Conservation (phyloP, 2,113 vertebrate genomes). For the Casuarius casuarius region DNA sequence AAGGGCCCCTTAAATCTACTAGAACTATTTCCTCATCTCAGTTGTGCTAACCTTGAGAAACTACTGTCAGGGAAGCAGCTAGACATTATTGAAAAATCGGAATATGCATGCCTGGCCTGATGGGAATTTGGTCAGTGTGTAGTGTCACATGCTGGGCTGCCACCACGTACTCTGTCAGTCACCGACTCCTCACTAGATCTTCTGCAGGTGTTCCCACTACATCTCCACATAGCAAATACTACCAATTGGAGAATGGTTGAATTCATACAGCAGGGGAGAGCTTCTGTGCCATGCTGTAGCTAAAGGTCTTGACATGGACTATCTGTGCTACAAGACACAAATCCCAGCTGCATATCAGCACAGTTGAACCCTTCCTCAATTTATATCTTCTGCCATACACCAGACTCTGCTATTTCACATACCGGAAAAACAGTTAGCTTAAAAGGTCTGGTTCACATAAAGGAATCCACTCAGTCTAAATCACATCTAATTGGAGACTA, state of each 20-base stretch:
- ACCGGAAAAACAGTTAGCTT: neutral
- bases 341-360: neutral
- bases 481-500: neutral
- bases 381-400: neutral
- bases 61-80: too few species aligned
- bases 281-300: neutral
- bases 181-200: too few species aligned
- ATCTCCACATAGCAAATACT: neutral
- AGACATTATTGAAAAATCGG: too few species aligned
- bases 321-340: neutral
- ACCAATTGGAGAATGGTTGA: neutral
- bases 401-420: neutral
- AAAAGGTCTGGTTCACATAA: neutral
- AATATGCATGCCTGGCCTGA: too few species aligned
- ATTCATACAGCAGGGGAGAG: neutral
- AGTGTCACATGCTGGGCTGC: too few species aligned
- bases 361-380: neutral
- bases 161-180: too few species aligned
- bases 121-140: too few species aligned
- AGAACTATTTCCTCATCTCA: too few species aligned
- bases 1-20: too few species aligned
- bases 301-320: neutral
- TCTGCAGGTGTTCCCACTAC: neutral
- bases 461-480: neutral
- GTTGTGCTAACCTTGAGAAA: too few species aligned